Percentiles rank a stretch among this genome's conserved stretches.
phyloP scores from a whole-genome alignment of 2,797 vertebrate species.

The Paedocypris micromegethes region DNA sequence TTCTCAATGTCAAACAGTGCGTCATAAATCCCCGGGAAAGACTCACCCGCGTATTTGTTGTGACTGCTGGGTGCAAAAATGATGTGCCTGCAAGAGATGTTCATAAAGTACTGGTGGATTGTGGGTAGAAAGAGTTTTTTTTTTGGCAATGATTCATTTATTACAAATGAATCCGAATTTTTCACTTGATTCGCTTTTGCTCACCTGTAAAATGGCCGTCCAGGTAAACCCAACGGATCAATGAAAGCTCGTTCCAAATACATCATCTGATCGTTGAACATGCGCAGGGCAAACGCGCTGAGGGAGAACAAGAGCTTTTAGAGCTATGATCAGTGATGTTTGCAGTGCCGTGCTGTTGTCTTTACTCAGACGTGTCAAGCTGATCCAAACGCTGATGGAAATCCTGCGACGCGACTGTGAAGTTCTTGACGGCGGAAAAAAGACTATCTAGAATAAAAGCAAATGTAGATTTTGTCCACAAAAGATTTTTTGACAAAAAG shows the following conservation, averaged over 20 bases:
- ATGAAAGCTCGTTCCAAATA: conserved; percentile 90
- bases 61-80: conserved; percentile 90
- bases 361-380: conserved; percentile 75
- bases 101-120: background rate
- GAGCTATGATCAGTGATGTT: background rate
- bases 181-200: conserved; percentile 15
- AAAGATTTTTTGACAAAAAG: background rate
- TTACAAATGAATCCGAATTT: background rate
- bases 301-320: conserved; percentile 30
- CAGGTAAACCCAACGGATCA: conserved; percentile 88
- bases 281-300: conserved; percentile 77
- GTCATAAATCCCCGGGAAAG: conserved; percentile 93
- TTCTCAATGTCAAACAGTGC: conserved; percentile 84
- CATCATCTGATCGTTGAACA: conserved; percentile 90
- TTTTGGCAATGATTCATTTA: too few relatives aligned
- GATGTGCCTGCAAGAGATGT: conserved; percentile 70
- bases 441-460: conserved; percentile 70
- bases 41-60: conserved; percentile 88
- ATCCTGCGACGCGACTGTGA: conserved; percentile 69
- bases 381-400: conserved; percentile 73
- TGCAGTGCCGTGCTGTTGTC: background rate
- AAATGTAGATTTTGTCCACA: background rate
- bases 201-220: conserved; percentile 89
- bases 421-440: conserved; percentile 83
- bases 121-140: background rate